Percentiles rank a stretch among this genome's conserved stretches.
phyloP scores from a whole-genome alignment of 1,140 invertebrate genomes.

The Steinernema feltiae region DNA sequence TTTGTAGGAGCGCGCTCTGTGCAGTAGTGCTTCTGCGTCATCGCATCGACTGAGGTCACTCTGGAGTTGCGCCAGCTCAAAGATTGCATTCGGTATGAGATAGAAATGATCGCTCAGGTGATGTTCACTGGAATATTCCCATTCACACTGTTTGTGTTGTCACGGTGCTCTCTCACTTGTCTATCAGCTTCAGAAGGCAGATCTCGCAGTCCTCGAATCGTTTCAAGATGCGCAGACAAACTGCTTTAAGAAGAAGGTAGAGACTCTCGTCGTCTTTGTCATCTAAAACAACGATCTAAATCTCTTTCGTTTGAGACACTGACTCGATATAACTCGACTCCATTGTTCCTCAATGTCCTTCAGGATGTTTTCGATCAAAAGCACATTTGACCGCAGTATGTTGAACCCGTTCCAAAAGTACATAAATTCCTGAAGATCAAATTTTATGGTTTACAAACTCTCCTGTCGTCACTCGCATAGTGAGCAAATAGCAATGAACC shows the following conservation, averaged over 20 bases:
- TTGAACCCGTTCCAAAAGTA: slow-evolving; percentile 90
- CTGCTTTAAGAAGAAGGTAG: slow-evolving; percentile 72
- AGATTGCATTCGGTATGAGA: slow-evolving; percentile 75
- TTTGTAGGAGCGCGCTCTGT: slow-evolving; percentile 71
- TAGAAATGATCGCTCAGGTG: slow-evolving; percentile 76
- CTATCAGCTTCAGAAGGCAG: slow-evolving; percentile 67
- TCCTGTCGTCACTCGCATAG: slow-evolving; percentile 63
- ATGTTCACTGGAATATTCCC: slow-evolving; percentile 65
- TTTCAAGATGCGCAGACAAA: slow-evolving; percentile 72
- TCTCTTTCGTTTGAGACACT: not conserved
- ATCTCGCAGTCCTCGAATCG: slow-evolving; percentile 70
- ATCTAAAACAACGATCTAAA: slow-evolving; percentile 50
- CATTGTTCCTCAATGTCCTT: slow-evolving; percentile 63
- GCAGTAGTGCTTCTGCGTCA: slow-evolving; percentile 69
- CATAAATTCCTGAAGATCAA: slow-evolving; percentile 69
- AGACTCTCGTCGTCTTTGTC: slow-evolving; percentile 74
- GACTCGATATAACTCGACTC: not conserved
- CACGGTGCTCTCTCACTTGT: slow-evolving; percentile 59
- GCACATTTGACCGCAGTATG: slow-evolving; percentile 70
- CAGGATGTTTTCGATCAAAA: slow-evolving; percentile 68
- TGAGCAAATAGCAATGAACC: slow-evolving; percentile 70
- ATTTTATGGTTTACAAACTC: not conserved
- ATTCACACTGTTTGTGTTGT: slow-evolving; percentile 6
- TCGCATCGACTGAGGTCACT: slow-evolving; percentile 67
- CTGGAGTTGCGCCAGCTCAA: slow-evolving; percentile 76